phyloP scores from a whole-genome alignment of 2,797 vertebrate genomes.

The Mormyrus hasselquistii region DNA sequence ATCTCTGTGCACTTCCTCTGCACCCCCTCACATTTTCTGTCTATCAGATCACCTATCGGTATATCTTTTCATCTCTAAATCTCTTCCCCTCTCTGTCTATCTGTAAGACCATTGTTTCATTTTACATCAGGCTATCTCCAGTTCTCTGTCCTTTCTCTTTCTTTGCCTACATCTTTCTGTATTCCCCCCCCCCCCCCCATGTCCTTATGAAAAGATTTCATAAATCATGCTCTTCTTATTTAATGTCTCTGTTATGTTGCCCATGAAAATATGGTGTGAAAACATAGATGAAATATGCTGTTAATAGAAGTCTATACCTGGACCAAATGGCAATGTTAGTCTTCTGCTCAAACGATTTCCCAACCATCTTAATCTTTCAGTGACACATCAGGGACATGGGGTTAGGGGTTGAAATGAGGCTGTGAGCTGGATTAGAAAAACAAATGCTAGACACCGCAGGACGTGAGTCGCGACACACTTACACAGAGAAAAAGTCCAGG shows the following conservation, averaged over 20 bases:
- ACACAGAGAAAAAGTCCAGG: neutral
- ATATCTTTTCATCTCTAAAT: constrained; percentile 63
- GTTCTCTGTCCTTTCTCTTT: constrained; percentile 41
- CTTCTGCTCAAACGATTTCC: neutral
- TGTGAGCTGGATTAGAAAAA: constrained; percentile 63
- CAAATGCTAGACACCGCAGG: constrained; percentile 47
- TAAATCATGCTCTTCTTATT: neutral
- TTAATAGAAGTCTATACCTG: neutral
- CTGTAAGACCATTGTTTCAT: constrained; percentile 59
- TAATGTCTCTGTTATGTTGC: neutral
- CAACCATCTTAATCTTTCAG: neutral
- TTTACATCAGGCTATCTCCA: constrained; percentile 56
- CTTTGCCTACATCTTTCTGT: constrained; percentile 36
- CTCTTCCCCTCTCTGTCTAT: constrained; percentile 54
- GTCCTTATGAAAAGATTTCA: neutral
- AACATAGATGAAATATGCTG: neutral
- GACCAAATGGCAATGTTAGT: neutral
- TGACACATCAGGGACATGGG: constrained; percentile 48
- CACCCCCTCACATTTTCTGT: constrained; percentile 48
- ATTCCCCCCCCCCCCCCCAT: constrained; percentile 32
- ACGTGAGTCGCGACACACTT: constrained; percentile 35
- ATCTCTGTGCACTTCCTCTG: constrained; percentile 32
- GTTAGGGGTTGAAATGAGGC: constrained; percentile 57
- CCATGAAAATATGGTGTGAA: neutral
- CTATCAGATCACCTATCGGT: constrained; percentile 59